phyloP scores from a whole-genome alignment of 2,113 vertebrate species.

The Arvicanthis niloticus region DNA sequence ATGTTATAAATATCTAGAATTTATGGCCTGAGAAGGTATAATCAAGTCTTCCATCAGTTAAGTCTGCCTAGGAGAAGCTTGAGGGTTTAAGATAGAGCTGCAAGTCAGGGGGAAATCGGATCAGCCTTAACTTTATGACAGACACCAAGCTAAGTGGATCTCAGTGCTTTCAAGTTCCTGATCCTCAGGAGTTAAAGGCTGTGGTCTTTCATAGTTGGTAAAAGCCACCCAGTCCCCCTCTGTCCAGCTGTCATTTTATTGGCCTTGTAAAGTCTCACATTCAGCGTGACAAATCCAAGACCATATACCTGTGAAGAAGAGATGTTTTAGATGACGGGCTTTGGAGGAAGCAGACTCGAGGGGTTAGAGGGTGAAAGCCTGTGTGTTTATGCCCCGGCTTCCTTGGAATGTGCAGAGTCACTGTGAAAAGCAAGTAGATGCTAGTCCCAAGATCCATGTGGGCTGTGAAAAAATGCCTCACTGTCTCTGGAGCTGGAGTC shows the following conservation, averaged over 20 bases:
- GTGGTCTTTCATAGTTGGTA: constrained; percentile 54
- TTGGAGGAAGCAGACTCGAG: constrained; percentile 11
- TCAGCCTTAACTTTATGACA: constrained; percentile 76
- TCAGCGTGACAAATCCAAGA: constrained; percentile 82
- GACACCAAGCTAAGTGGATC: constrained; percentile 75
- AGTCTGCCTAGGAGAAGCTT: constrained; percentile 80
- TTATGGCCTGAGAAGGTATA: constrained; percentile 80
- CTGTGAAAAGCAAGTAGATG: constrained; percentile 46
- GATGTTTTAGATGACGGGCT: constrained; percentile 72
- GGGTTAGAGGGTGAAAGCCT: constrained; percentile 30
- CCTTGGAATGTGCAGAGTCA: constrained; percentile 63
- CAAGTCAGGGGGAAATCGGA: constrained; percentile 79
- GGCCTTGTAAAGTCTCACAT: constrained; percentile 80
- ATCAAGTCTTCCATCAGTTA: constrained; percentile 75
- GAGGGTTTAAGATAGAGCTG: constrained; percentile 67
- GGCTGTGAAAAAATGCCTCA: neutral
- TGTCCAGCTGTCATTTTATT: constrained; percentile 81
- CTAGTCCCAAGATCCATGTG: neutral
- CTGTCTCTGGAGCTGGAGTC: neutral
- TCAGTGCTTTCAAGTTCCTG: constrained; percentile 72
- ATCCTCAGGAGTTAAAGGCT: constrained; percentile 74
- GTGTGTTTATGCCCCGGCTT: neutral
- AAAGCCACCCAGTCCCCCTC: constrained; percentile 63
- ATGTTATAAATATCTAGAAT: constrained; percentile 83
- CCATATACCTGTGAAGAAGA: constrained; percentile 79